Evolutionary conservation across 2,797 vertebrate genomes (phyloP), one percentile per base, ranked within the genome.

Genomic region (Tachyglossus aculeatus): DNA sequence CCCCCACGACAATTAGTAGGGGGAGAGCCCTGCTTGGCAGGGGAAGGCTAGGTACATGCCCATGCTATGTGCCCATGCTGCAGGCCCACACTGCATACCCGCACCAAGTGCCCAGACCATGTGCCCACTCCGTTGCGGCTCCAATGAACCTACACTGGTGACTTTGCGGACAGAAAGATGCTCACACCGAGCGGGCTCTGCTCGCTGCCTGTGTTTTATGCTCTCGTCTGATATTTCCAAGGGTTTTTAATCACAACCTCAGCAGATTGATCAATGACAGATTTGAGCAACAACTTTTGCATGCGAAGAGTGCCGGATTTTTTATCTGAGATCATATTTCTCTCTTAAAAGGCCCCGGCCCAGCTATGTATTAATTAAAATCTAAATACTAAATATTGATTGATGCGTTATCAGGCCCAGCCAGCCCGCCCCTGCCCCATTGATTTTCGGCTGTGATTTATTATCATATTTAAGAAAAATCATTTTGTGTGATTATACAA

Each of bases 381-480:
- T 98, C 96, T 97, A 98, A 99, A 98, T 98, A 97, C 96, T 96
- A 97, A 97, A 96, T 99, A 99, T 99, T 99, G 97, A 99, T 97
- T 97, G 95, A 98, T 98, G 94, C 89, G 94, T 98, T 99, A 99
- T 99, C 97, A 97, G 97, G 90, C 91, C 91, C 84, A 86, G 95
- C 95, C 97, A 99, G 96, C 97, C 96, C 96, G 95, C 91, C 91
- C 76, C 90, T 93, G 91, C 93, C 92, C 94, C 93, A 98, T 98
- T 94, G 97, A 99, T 98, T 95, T 94, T 86, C 93, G 88, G 82
- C 93, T 86, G 96, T 99, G 97, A 99, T 99, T 98, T 98, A 99
- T 98, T 97, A 98, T 98, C 96, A 99, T 98, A 98, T 99, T 99
- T 98, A 98, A 96, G 95, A 96, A 97, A 97, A 99, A 98, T 98